Base-by-base conservation (phyloP, 1,140 invertebrate genomes). In the Ganaspis sp. region DNA sequence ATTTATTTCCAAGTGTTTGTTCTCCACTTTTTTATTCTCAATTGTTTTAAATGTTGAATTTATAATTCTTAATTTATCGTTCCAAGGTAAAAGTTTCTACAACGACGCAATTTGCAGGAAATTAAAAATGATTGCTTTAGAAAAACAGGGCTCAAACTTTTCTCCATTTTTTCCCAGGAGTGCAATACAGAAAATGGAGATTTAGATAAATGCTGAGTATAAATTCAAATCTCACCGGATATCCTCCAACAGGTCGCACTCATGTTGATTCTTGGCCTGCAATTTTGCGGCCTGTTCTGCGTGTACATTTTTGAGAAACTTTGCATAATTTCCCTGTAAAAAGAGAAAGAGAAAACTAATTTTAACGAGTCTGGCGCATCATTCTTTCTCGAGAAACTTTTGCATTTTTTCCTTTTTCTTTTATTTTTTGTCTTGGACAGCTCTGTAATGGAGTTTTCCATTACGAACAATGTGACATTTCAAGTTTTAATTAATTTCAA, bases 231-330 rank as follows among this genome's bases (percentile, higher is more conserved):
- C 88, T 90, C 80, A 91, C 92, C 97, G 95, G 70, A 99, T 95
- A 88, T 98, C 97, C 92, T 99, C 98, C 64, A 99, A 92, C 75
- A 99, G 92, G 89, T 99, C 97, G 91, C 96, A 97, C 88, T 99
- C 98, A 92, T 98, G 97, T 90, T 98, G 97, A 90, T 98, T 98
- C 91, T 99, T 99, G 29, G 96, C 93, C 88, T 97, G 95, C 80
- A 99, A 93, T 91, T 98, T 98, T 6, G 96, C 94, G 70, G 97
- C 93, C 91, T 99, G 98, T 91, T 99, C 98, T 72, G 95, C 93
- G 89, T 99, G 97, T 69, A 98, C 93, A 92, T 97, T 97, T 92
- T 97, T 97, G 77, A 97, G 93, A 92, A 96, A 98, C 92, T 96
- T 97, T 83, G 94, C 94, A 91, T 95, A 95, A 91, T 97, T 96